Evolutionary conservation across 2,113 vertebrate genomes (phyloP).

Genomic region (Speoplatyrhinus poulsoni): DNA sequence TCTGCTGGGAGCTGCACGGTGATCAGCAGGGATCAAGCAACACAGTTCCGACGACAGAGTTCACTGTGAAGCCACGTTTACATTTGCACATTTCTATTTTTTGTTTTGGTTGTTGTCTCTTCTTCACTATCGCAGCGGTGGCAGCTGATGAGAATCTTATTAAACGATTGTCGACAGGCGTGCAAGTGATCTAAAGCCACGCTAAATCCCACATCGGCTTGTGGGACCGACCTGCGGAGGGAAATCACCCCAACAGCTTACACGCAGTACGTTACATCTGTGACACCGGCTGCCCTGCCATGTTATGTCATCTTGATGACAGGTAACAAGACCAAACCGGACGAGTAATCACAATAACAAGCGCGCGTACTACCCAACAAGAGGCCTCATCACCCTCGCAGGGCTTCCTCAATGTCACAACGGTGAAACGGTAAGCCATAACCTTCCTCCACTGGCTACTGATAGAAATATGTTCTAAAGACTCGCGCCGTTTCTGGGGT

Average conservation of each 20-base stretch:
- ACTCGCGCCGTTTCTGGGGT: conserved; percentile 48
- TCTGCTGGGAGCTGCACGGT: conserved; percentile 58
- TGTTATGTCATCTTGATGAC: conserved; percentile 63
- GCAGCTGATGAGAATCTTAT: conserved; percentile 27
- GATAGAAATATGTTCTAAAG: conserved; percentile 51
- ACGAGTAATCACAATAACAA: conserved; percentile 65
- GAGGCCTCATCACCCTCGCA: conserved; percentile 38
- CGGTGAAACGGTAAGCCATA: conserved; percentile 48
- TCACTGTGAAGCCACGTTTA: conserved; percentile 59
- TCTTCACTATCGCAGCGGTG: conserved; percentile 26
- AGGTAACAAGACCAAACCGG: conserved; percentile 59
- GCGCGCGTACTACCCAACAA: conserved; percentile 35
- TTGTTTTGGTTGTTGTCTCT: conserved; percentile 60
- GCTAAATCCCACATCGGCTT: conserved; percentile 12
- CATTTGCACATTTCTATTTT: conserved; percentile 36
- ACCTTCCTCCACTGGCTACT: conserved; percentile 44
- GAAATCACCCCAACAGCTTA: conserved; percentile 48
- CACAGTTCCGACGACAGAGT: conserved; percentile 58
- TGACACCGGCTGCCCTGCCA: conserved; percentile 55
- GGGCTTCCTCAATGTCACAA: conserved; percentile 59
- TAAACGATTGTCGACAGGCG: conserved; percentile 9
- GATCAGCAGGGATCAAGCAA: conserved; percentile 54
- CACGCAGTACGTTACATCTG: conserved; percentile 37
- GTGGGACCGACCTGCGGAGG: conserved; percentile 44
- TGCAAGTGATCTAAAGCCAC: neutral